Percentiles rank a stretch among this genome's conserved stretches.
Evolutionary conservation across 2,888 invertebrate species (phyloP).

Genomic region (Diaphora mendica): DNA sequence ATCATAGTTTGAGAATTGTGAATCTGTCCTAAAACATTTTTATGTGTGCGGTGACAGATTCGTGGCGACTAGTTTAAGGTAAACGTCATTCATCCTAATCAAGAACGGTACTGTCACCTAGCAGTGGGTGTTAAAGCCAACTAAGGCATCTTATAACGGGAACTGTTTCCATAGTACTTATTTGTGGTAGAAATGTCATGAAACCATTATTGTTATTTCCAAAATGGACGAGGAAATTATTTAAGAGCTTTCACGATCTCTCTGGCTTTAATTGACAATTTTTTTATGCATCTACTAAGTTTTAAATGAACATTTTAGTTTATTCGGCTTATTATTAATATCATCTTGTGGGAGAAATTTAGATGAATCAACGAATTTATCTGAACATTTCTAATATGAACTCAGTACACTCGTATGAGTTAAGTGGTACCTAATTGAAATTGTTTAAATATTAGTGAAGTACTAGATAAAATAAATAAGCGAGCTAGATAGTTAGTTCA

Average conservation of each 20-base stretch:
- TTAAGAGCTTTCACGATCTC: background rate
- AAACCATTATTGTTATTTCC: constrained; percentile 1
- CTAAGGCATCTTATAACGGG: constrained; percentile 13
- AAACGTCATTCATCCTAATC: background rate
- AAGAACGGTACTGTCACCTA: constrained; percentile 5
- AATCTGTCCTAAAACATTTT: background rate
- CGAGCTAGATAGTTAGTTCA: no score
- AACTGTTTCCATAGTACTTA: background rate
- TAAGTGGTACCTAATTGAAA: no score
- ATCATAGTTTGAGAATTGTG: background rate
- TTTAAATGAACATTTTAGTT: background rate
- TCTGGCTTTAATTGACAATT: background rate
- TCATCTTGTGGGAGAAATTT: no score
- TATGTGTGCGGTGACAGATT: background rate
- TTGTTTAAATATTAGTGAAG: no score
- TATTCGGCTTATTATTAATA: no score
- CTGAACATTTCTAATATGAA: no score
- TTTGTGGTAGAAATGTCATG: background rate
- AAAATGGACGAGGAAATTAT: background rate
- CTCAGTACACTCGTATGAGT: no score
- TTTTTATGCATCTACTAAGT: background rate
- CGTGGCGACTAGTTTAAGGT: background rate
- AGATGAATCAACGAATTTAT: no score
- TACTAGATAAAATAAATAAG: no score
- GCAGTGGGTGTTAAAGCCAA: constrained; percentile 12